Conservation (phyloP, 2,113 vertebrate genomes). For the Cygnus atratus region DNA sequence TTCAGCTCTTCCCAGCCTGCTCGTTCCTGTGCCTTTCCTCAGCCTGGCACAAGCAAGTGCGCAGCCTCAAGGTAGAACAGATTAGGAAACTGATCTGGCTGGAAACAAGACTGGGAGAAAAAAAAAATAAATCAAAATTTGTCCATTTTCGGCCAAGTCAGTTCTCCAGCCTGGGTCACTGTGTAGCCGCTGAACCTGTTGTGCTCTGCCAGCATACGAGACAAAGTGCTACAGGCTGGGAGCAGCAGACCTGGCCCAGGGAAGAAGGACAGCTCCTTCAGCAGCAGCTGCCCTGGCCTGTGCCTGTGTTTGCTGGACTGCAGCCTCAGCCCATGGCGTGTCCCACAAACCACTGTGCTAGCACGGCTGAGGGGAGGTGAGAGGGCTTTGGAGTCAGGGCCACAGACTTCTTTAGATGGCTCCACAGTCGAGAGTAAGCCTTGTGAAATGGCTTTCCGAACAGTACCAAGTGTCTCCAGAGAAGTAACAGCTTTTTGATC, state of each 20-base stretch:
- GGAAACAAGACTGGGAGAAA: neutral
- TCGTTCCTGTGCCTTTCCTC: neutral
- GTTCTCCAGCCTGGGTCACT: neutral
- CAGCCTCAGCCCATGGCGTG: neutral
- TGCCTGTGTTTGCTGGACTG: neutral
- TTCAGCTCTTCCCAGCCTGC: neutral
- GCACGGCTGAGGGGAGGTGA: neutral
- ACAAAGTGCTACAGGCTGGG: rapidly evolving
- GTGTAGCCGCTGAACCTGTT: neutral
- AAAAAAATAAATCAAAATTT: neutral
- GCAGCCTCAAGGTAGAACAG: neutral
- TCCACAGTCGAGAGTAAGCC: neutral
- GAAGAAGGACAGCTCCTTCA: neutral
- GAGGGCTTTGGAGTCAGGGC: neutral
- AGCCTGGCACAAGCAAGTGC: neutral
- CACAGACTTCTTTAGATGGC: neutral
- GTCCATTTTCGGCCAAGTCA: neutral
- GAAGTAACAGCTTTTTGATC: neutral
- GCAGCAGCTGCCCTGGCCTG: neutral
- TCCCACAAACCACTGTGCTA: neutral
- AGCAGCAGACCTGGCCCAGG: neutral
- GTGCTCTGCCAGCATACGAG: neutral
- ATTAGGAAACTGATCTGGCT: neutral
- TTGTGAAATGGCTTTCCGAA: neutral
- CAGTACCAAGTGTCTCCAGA: neutral